Base-by-base conservation (phyloP, 2,113 vertebrate species). In the Brachyistius frenatus region DNA sequence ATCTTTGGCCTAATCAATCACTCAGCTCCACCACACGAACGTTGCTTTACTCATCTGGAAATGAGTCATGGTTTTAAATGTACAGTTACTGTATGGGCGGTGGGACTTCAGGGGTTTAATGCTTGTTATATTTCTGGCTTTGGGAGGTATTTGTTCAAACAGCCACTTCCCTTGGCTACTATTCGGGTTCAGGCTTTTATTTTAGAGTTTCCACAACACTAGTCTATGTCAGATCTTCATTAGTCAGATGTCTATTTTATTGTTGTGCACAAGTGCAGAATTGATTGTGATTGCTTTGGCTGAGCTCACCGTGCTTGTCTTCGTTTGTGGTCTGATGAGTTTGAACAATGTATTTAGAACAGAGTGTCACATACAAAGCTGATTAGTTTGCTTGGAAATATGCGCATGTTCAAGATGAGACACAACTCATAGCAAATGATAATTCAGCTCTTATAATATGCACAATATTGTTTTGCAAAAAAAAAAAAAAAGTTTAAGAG, bases 301-400 rank as follows among this genome's bases (percentile, higher is more conserved):
- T 70, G 39, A 16, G 54, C 15, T 10, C 31, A 0, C 37, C 16
- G 37, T 36, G 31, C 46, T 61, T 57, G 31, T 57, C 68, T 44
- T 44, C 63, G 47, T 79, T 65, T 76, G 53, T n/a, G 35, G 44
- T 46, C 56, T 33, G 67, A 35, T 67, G 44, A 58, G 64, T 39
- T 71, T 47, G 8, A 5, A 23, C 23, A 23, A 23, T 23, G 23
- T 23, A 23, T 23, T 23, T 23, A 23, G 23, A 23, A 23, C 23
- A 23, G 23, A 23, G 23, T 23, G 23, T 23, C 23, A 23, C 23
- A 23, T 23, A 23, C 23, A 23, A 23, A 23, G 23, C 62, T 5
- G 7, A 41, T 46, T 2, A 36, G 37, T 57, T 57, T 33, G 15
- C 31, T 33, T 5, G 10, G 33, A 66, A 66, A 69, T 35, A 16